Conservation (phyloP, 2,113 vertebrate genomes). For the Strigops habroptila region DNA sequence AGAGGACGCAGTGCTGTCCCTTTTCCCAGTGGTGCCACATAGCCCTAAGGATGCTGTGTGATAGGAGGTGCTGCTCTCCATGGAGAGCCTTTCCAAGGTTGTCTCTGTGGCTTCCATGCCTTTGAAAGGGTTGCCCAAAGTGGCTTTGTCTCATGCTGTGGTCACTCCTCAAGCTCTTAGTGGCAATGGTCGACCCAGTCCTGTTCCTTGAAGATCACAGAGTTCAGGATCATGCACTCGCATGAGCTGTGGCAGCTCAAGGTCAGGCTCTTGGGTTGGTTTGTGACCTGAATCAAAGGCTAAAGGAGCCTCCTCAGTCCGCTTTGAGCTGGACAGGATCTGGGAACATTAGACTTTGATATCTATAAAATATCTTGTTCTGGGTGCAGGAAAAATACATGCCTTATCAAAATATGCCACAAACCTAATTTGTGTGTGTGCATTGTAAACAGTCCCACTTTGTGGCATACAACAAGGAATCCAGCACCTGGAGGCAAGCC, state of each 20-base stretch:
- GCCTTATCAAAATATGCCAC: neutral
- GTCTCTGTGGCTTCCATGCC: neutral
- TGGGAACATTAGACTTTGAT: neutral
- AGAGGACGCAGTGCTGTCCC: neutral
- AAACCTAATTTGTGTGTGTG: neutral
- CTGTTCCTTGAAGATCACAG: neutral
- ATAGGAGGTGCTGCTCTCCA: neutral
- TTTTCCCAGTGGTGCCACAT: neutral
- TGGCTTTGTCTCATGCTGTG: neutral
- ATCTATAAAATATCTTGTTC: neutral
- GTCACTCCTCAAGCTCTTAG: neutral
- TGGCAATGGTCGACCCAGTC: neutral
- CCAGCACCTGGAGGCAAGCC: conserved; percentile 21
- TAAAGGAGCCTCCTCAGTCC: neutral
- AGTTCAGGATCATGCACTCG: neutral
- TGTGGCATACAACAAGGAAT: neutral
- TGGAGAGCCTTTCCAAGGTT: neutral
- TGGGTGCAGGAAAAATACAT: neutral
- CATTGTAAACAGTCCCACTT: neutral
- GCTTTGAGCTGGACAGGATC: neutral
- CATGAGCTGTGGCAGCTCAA: neutral
- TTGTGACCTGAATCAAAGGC: neutral
- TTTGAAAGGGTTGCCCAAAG: neutral
- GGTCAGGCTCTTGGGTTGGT: neutral
- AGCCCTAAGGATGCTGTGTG: neutral